Percentiles rank a stretch among this genome's conserved stretches.
Evolutionary conservation across 2,888 invertebrate genomes (phyloP).

Genomic region (Nephrocerus scutellatus): DNA sequence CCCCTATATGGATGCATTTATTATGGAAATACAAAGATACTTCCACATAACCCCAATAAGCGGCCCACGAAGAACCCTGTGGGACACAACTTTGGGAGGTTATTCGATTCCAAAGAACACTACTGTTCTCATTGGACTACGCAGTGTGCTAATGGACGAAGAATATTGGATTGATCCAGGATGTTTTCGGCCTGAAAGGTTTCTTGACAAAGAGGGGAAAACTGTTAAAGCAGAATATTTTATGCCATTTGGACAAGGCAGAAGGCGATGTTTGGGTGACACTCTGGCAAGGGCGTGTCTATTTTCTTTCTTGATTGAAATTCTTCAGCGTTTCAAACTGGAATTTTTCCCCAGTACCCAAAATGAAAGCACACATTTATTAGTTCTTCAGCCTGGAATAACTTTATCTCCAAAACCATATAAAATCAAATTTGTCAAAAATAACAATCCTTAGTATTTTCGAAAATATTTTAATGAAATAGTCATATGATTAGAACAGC

Average conservation of each 20-base stretch:
- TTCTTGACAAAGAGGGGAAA: slow-evolving; percentile 46
- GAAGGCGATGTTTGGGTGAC: slow-evolving; percentile 60
- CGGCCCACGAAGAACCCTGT: slow-evolving; percentile 53
- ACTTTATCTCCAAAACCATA: slow-evolving; percentile 54
- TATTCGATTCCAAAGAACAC: slow-evolving; percentile 54
- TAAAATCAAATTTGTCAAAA: slow-evolving; percentile 42
- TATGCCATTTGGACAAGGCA: slow-evolving; percentile 51
- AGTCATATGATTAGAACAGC: too few species aligned
- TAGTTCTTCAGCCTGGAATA: slow-evolving; percentile 51
- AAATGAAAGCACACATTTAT: slow-evolving; percentile 44
- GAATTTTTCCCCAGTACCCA: slow-evolving; percentile 36
- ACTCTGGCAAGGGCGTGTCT: slow-evolving; percentile 55
- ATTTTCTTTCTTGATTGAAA: slow-evolving; percentile 56
- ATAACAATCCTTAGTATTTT: too few species aligned
- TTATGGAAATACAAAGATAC: slow-evolving; percentile 54
- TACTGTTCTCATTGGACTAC: slow-evolving; percentile 50
- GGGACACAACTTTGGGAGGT: slow-evolving; percentile 51
- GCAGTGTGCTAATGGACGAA: slow-evolving; percentile 54
- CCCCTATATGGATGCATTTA: slow-evolving; percentile 52
- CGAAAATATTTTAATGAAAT: too few species aligned
- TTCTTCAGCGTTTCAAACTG: slow-evolving; percentile 54
- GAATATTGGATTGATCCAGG: slow-evolving; percentile 57
- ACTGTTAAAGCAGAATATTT: slow-evolving; percentile 39
- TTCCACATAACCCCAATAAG: slow-evolving; percentile 52
- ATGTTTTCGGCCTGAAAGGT: slow-evolving; percentile 58